A percentile compares a stretch with the other conserved stretches of the same genome.
These are phyloP conservation scores for Scomber japonicus DNA, from an alignment of 2,113 vertebrate species.

Conservation along the genomic window DNA sequence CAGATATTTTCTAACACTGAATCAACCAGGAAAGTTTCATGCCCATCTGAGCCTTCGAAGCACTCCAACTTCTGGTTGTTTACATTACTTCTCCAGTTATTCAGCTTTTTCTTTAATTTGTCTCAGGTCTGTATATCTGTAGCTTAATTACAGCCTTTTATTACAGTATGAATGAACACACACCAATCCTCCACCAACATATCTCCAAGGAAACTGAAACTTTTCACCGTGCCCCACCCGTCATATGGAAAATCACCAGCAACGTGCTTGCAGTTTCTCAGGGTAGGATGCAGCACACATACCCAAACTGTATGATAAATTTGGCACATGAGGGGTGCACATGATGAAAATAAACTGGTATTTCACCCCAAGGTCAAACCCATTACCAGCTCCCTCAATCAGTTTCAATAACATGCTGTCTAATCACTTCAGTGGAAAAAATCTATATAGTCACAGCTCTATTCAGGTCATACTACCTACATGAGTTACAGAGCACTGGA, in stretches of 20 bases:
- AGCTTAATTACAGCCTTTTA: neutral
- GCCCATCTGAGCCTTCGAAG: neutral
- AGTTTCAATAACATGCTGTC: neutral
- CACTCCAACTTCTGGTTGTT: neutral
- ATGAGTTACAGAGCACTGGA: slow-evolving; percentile 15
- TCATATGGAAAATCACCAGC: slow-evolving; percentile 16
- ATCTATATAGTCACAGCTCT: too few relatives aligned
- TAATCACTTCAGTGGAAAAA: slow-evolving; percentile 7
- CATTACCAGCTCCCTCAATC: neutral
- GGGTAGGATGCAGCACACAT: neutral
- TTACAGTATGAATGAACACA: neutral
- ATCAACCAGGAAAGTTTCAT: neutral
- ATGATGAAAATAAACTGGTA: neutral
- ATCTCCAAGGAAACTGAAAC: neutral
- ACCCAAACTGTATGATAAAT: neutral
- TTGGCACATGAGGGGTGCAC: neutral
- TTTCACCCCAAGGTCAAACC: neutral
- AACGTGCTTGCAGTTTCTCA: neutral
- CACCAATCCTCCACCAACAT: neutral
- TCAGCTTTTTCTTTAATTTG: too few relatives aligned
- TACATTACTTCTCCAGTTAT: too few relatives aligned
- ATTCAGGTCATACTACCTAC: slow-evolving; percentile 6
- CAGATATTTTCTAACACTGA: neutral
- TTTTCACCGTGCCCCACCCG: neutral
- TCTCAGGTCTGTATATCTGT: too few relatives aligned